Conservation (phyloP, 2,113 vertebrate genomes). For the Carlito syrichta region DNA sequence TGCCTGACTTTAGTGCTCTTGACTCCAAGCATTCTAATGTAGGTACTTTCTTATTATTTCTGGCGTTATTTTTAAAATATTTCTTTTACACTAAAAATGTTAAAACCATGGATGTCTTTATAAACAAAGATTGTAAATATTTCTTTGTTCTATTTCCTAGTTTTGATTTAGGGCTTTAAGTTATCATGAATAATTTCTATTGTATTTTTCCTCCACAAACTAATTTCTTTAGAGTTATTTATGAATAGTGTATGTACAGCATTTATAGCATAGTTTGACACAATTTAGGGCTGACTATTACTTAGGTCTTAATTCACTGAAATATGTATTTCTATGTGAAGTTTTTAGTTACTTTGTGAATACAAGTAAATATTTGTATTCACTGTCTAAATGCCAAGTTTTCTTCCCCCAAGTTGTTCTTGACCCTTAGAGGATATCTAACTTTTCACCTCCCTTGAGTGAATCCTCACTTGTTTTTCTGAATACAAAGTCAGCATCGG, state of each 20-base stretch:
- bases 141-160: background rate
- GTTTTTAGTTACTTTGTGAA: background rate
- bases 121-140: background rate
- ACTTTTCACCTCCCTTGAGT: background rate
- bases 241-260: background rate
- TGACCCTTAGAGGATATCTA: background rate
- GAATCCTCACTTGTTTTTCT: background rate
- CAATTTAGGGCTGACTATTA: background rate
- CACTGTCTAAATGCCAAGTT: background rate
- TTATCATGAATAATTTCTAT: slow-evolving; percentile 2
- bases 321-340: background rate
- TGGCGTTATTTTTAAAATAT: background rate
- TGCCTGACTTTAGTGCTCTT: background rate
- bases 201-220: background rate
- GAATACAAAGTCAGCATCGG: background rate
- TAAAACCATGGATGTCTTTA: background rate
- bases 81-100: slow-evolving; percentile 21
- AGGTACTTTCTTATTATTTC: background rate
- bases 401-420: background rate
- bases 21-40: background rate
- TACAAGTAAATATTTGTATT: slow-evolving; percentile 17
- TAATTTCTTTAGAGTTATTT: background rate
- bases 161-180: background rate
- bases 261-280: slow-evolving; percentile 9
- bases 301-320: background rate